Conservation (phyloP, 2,113 vertebrate species). For the Pleuronectes platessa region DNA sequence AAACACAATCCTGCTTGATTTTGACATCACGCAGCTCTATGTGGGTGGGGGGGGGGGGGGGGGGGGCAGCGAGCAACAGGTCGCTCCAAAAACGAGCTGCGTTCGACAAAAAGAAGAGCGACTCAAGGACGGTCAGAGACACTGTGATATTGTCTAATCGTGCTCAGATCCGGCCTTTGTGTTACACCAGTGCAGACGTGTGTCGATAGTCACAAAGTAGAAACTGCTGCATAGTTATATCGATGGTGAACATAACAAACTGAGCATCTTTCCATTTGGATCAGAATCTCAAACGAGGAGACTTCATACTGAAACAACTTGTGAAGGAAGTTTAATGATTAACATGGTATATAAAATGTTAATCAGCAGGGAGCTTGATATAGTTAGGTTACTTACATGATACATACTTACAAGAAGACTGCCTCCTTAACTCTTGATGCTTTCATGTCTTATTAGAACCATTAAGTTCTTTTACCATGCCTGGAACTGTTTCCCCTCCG, state of each 20-base stretch:
- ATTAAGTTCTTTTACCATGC: neutral
- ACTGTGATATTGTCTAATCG: conserved; percentile 44
- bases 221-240: conserved; percentile 13
- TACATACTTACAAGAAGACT: neutral
- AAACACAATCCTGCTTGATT: conserved; percentile 65
- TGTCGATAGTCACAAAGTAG: neutral
- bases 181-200: conserved; percentile 14
- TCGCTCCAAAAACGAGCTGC: conserved; percentile 29
- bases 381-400: no score
- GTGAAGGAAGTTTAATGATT: neutral
- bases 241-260: neutral
- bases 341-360: neutral
- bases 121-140: conserved; percentile 41
- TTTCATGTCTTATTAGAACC: neutral
- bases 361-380: neutral
- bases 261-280: no score
- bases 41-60: conserved; percentile 7
- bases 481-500: neutral
- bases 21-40: conserved; percentile 32
- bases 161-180: conserved; percentile 23
- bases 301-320: conserved; percentile 24
- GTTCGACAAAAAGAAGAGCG: conserved; percentile 14
- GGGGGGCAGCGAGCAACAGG: conserved; percentile 18
- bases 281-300: neutral
- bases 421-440: neutral